Base-by-base conservation (phyloP, 1,140 invertebrate species). In the Oryctes rhinoceros region DNA sequence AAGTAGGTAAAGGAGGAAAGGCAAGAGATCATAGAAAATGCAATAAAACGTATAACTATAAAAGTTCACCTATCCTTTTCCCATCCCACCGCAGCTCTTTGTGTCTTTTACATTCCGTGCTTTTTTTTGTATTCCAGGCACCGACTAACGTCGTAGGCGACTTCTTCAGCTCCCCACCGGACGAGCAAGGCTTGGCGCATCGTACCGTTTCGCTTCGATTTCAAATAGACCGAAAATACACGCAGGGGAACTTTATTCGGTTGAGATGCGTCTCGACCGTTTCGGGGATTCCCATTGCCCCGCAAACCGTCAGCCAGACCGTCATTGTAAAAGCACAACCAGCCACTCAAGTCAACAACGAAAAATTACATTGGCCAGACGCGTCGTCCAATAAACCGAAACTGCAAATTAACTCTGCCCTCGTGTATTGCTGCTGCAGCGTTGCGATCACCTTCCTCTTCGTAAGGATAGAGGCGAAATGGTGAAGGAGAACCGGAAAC, bases 61-160 rank as follows among this genome's bases (percentile, higher is more conserved):
- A 76, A 76, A 76, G 75, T 76, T 76, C 67, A 3, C 53, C 18
- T 24, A 24, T 71, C 65, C 35, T 30, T 37, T 67, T 71, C 65
- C 11, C 65, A 35, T 71, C 10, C 13, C 24, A 10, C 37, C 39
- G 5, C 39, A 44, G 39, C 39, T 44, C 35, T 35, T 71, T 59
- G 15, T 6, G 18, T n/a, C n/a, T 59, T 7, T 59, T 7, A n/a
- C 15, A n/a, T 59, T 59, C 6, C 53, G 53, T 18, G 13, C 18
- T 76, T 76, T 48, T 76, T 76, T 76, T 47, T 76, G 47, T 76
- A 76, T 76, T 76, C 75, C 47, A 76, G 75, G 75, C 75, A 37
- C 37, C 75, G 18, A 15, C 75, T 5, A 76, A 76, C 75, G 39
- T 76, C 37, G 75, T 48, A 15, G 75, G 75, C n/a, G 75, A 76